Conservation (phyloP, 2,113 vertebrate genomes). For the Phylloscopus trochiloides region DNA sequence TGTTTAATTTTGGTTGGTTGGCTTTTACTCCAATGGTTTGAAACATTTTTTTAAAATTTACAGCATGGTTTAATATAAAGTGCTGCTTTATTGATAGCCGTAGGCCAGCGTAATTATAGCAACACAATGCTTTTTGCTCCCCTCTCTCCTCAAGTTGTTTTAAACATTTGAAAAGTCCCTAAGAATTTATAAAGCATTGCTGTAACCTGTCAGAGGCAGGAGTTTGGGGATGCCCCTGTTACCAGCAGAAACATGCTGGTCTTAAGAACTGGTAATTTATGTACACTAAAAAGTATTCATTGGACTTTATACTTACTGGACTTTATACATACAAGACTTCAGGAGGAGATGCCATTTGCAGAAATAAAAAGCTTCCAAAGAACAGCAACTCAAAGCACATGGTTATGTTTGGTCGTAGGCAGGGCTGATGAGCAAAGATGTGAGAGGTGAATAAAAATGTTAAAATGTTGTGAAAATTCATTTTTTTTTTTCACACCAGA, state of each 20-base stretch:
- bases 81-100: background rate
- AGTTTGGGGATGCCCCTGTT: background rate
- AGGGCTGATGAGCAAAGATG: background rate
- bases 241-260: background rate
- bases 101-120: background rate
- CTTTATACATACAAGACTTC: fast-evolving
- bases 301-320: background rate
- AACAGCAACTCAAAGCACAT: background rate
- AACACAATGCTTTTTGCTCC: fast-evolving
- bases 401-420: background rate
- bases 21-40: background rate
- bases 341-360: background rate
- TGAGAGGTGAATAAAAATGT: background rate
- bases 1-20: background rate
- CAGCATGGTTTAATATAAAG: background rate
- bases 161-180: background rate
- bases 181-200: background rate
- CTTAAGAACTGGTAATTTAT: background rate
- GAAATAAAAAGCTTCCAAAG: background rate
- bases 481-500: background rate
- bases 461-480: background rate
- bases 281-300: background rate
- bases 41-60: background rate
- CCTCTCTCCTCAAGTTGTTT: background rate
- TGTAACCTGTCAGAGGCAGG: background rate